phyloP scores from a whole-genome alignment of 2,888 invertebrate genomes.

The Cantharis lateralis region DNA sequence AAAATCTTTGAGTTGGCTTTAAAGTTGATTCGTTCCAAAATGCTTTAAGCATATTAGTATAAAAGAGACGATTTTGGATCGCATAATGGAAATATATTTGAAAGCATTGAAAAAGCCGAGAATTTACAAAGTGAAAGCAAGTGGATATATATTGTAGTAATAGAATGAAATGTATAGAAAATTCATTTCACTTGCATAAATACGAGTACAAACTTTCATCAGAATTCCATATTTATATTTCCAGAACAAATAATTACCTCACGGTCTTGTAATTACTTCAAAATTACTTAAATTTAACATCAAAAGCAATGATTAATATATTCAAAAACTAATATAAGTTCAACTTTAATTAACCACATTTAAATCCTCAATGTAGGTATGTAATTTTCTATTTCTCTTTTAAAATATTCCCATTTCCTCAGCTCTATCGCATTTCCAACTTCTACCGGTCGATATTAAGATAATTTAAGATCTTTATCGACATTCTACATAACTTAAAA shows the following conservation, averaged over 20 bases:
- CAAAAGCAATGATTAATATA: neutral
- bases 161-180: neutral
- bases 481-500: neutral
- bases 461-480: neutral
- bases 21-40: slow-evolving; percentile 7
- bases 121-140: slow-evolving; percentile 6
- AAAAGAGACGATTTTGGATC: neutral
- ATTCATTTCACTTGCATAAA: neutral
- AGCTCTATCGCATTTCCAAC: neutral
- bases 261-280: neutral
- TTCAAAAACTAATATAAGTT: neutral
- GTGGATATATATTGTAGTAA: slow-evolving; percentile 1
- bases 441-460: neutral
- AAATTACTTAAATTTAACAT: neutral
- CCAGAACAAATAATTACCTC: neutral
- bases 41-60: slow-evolving; percentile 1
- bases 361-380: neutral
- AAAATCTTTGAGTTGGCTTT: neutral
- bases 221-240: neutral
- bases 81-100: slow-evolving; percentile 10
- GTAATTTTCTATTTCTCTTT: neutral
- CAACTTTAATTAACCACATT: neutral
- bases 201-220: neutral
- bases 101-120: slow-evolving; percentile 9
- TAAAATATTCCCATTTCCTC: neutral